A percentile compares a stretch with the other conserved stretches of the same genome.
phyloP scores from a whole-genome alignment of 2,888 invertebrate species.

The Himalopsyche kuldschensis region DNA sequence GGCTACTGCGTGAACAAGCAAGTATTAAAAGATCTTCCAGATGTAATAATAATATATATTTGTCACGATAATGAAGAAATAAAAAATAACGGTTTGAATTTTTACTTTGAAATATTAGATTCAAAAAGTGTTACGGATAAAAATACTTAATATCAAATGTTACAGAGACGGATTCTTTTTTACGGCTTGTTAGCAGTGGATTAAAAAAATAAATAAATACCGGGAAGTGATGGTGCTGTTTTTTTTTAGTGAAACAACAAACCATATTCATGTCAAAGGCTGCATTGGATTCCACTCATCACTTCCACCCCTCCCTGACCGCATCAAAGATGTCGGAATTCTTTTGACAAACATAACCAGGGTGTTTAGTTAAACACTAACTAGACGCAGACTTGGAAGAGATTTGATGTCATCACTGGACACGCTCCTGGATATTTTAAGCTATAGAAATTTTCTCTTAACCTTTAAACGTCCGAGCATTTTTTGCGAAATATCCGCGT shows the following conservation, averaged over 20 bases:
- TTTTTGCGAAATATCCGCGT: too few species aligned
- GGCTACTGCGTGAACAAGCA: too few species aligned
- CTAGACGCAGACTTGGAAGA: not conserved
- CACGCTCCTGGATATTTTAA: not conserved
- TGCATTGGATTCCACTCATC: not conserved
- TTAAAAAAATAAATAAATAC: not conserved
- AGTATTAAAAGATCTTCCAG: too few species aligned
- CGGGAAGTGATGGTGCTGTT: not conserved
- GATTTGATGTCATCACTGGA: not conserved
- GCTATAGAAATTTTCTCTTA: not conserved
- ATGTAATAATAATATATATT: too few species aligned
- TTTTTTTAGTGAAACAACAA: slow-evolving; percentile 14
- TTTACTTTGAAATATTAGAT: too few species aligned
- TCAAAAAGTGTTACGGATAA: too few species aligned
- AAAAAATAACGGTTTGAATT: too few species aligned
- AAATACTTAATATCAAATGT: too few species aligned
- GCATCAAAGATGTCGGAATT: slow-evolving; percentile 31
- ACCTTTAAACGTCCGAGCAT: too few species aligned
- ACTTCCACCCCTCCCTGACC: slow-evolving; percentile 15
- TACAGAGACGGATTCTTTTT: too few species aligned
- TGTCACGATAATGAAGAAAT: too few species aligned
- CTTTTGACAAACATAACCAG: not conserved
- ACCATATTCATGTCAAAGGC: slow-evolving; percentile 36
- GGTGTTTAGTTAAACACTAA: not conserved
- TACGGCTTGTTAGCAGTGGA: too few species aligned